Conservation (phyloP, 2,888 invertebrate species). For the Carpatolechia fugitivella region DNA sequence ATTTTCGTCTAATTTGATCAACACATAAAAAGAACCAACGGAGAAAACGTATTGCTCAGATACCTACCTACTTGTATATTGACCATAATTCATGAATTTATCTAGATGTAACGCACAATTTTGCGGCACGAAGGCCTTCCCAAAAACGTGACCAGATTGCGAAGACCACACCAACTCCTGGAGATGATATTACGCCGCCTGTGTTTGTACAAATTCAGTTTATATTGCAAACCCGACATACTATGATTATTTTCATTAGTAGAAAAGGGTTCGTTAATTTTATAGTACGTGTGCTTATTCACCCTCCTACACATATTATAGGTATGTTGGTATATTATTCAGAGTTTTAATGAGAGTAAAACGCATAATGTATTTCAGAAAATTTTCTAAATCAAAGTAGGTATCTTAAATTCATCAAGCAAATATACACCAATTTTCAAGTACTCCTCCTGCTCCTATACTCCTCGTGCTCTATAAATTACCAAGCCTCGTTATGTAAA, state of each 20-base stretch:
- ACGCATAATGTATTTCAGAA: too few relatives aligned
- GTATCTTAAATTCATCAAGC: neutral
- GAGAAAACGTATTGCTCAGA: conserved; percentile 16
- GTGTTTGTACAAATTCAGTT: conserved; percentile 13
- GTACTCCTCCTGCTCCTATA: too few relatives aligned
- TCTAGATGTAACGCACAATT: conserved; percentile 36
- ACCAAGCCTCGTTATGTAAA: too few relatives aligned
- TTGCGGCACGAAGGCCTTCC: conserved; percentile 29
- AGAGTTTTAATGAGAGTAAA: too few relatives aligned
- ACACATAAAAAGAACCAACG: neutral
- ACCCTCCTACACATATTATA: too few relatives aligned
- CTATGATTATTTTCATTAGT: conserved; percentile 8
- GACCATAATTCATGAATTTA: conserved; percentile 37
- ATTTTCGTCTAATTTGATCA: neutral
- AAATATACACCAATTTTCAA: too few relatives aligned
- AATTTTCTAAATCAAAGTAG: too few relatives aligned
- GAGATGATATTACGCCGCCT: conserved; percentile 12
- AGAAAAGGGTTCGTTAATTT: conserved; percentile 1
- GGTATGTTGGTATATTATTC: too few relatives aligned
- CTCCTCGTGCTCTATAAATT: too few relatives aligned
- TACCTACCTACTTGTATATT: conserved; percentile 23
- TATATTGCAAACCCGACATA: conserved; percentile 5
- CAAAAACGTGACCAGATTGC: conserved; percentile 35
- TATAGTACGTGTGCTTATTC: neutral
- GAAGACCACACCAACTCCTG: conserved; percentile 15